These are phyloP conservation scores for Potamilus streckersoni DNA, from an alignment of 1,140 invertebrate genomes.

Conservation along the genomic window DNA sequence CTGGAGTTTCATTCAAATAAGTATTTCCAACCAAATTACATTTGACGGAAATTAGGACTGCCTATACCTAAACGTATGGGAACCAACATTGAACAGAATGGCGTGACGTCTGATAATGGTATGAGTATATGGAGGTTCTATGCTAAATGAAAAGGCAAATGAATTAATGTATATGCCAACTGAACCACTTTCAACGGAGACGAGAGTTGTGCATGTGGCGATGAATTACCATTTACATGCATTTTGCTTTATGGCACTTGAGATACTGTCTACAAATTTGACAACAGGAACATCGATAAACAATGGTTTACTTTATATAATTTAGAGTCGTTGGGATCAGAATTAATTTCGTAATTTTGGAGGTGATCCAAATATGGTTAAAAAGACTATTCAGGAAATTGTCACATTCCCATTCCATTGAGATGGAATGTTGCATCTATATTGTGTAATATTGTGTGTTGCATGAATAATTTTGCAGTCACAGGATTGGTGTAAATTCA, in stretches of 20 bases:
- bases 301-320: constrained; percentile 93
- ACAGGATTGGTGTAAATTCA: too few species aligned
- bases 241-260: constrained; percentile 9
- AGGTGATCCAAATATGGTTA: constrained; percentile 85
- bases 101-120: constrained; percentile 43
- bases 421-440: too few species aligned
- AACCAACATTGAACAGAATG: constrained; percentile 35
- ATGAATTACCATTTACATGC: constrained; percentile 52
- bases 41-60: constrained; percentile 49
- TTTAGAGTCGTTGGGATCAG: constrained; percentile 90
- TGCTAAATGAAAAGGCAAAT: constrained; percentile 7
- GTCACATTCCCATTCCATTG: too few species aligned
- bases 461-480: too few species aligned
- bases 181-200: constrained; percentile 14
- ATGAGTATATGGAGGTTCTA: constrained; percentile 48
- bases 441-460: too few species aligned
- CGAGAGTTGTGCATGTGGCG: constrained; percentile 60
- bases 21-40: neutral
- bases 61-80: constrained; percentile 56
- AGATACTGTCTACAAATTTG: constrained; percentile 21
- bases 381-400: constrained; percentile 57
- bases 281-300: constrained; percentile 81
- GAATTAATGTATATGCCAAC: constrained; percentile 1
- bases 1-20: constrained; percentile 4
- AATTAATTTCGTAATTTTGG: constrained; percentile 91